Percentiles rank a stretch among this genome's conserved stretches.
These are phyloP conservation scores for Pygmarrhopalites habei DNA, from an alignment of 1,140 invertebrate species.

Conservation along the genomic window DNA sequence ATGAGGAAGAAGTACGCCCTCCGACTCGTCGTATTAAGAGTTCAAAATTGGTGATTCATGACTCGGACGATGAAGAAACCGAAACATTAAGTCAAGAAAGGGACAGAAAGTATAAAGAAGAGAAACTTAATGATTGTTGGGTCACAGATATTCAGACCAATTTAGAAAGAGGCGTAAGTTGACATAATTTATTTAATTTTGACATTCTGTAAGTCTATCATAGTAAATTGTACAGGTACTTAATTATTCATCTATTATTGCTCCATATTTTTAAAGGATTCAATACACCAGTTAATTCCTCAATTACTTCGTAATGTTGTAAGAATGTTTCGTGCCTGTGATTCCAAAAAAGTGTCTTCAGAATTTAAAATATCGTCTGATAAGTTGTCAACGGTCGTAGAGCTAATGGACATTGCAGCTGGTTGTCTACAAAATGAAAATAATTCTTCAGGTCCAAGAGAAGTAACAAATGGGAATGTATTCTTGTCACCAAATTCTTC, in stretches of 20 bases:
- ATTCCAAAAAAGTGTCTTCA: slow-evolving; percentile 6
- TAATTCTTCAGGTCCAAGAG: neutral
- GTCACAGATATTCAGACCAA: neutral
- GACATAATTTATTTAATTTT: neutral
- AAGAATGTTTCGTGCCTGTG: slow-evolving; percentile 7
- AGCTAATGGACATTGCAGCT: slow-evolving; percentile 15
- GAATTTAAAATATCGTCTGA: slow-evolving; percentile 16
- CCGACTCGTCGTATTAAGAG: too few species aligned
- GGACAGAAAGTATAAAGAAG: too few species aligned
- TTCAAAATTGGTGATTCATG: too few species aligned
- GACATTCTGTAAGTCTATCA: neutral
- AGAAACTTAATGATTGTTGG: slow-evolving; percentile 8
- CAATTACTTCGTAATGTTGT: slow-evolving; percentile 4
- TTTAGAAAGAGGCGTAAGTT: slow-evolving; percentile 12
- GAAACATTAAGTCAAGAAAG: too few species aligned
- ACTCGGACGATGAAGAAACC: too few species aligned
- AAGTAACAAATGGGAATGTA: neutral
- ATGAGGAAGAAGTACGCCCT: too few species aligned
- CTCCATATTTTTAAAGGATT: too few species aligned
- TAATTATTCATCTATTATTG: too few species aligned
- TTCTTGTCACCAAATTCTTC: neutral
- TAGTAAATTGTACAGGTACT: neutral
- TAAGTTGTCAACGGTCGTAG: slow-evolving; percentile 17
- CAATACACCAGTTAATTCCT: neutral
- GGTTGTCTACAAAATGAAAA: neutral